These are phyloP conservation scores for Geococcyx californianus DNA, from an alignment of 2,113 vertebrate genomes.

Conservation along the genomic window DNA sequence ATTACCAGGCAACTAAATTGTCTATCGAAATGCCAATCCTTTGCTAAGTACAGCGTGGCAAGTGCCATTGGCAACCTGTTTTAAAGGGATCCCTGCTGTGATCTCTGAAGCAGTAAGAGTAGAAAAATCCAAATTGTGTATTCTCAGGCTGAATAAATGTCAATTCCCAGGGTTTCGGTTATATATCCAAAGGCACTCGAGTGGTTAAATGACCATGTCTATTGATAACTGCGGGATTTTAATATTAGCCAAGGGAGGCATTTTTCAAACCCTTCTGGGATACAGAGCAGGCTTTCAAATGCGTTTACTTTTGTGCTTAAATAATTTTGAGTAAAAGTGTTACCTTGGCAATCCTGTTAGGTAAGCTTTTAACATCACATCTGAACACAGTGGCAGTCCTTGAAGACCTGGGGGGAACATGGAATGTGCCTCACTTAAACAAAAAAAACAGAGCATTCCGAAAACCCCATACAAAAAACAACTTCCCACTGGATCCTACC, in stretches of 20 bases:
- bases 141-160: background rate
- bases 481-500: too few relatives aligned
- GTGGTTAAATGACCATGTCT: background rate
- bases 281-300: background rate
- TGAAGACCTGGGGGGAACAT: background rate
- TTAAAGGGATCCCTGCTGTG: background rate
- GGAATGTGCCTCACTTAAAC: too few relatives aligned
- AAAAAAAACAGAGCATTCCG: fast-evolving
- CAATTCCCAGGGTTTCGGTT: background rate
- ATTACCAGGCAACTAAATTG: background rate
- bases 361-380: background rate
- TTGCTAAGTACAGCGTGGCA: background rate
- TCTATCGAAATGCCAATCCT: background rate
- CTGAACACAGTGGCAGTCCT: background rate
- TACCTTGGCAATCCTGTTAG: too few relatives aligned
- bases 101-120: background rate
- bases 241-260: background rate
- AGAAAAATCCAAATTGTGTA: background rate
- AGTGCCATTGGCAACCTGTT: background rate
- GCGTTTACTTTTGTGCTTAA: background rate
- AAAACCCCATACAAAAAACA: background rate
- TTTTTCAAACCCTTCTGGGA: background rate
- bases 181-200: background rate
- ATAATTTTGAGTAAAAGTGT: background rate
- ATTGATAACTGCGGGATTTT: background rate